Base-by-base conservation (phyloP, 2,113 vertebrate genomes). In the Lota lota region DNA sequence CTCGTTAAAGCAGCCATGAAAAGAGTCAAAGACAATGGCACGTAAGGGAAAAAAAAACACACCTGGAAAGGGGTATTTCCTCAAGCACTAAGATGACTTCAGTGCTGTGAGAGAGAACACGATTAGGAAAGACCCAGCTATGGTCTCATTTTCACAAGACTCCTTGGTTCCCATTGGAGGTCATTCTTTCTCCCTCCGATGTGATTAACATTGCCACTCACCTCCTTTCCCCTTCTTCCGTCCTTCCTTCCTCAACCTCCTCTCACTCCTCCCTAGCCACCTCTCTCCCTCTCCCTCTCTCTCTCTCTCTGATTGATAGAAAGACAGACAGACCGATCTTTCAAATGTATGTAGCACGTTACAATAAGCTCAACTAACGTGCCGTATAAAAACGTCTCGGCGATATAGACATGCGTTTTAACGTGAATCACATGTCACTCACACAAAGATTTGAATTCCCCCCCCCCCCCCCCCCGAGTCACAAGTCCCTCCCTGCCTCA, bases 121-220 rank as follows among this genome's bases (percentile, higher is more conserved):
- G 24, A 2, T 24, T 2, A 24, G 24, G 24, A 24, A 24, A 22
- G 60, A 75, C 63, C 60, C 80, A 61, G 63, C 79, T 75, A 81
- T 67, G 2, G 73, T 76, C 66, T 71, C 12, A 76, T 82, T 78
- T 78, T 40, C 72, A 59, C 74, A 76, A 70, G 66, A 79, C 70
- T 65, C 63, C 66, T 70, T 58, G 0, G 40, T 73, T 57, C 40
- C 51, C 57, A 66, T 64, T 74, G 62, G 63, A 53, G 68, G 70
- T 82, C 75, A 77, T 81, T 78, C 82, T 68, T 70, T 40, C 73
- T 62, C 74, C 71, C 33, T 74, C 24, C 24, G 75, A 79, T 72
- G 77, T 66, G 75, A 84, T 79, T 77, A 63, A 11, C 17, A 18
- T 53, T 4, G 40, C 82, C 84, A 69, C 80, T 79, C 78, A 75